These are phyloP conservation scores for Corapipo altera DNA, from an alignment of 2,113 vertebrate species.

Conservation along the genomic window DNA sequence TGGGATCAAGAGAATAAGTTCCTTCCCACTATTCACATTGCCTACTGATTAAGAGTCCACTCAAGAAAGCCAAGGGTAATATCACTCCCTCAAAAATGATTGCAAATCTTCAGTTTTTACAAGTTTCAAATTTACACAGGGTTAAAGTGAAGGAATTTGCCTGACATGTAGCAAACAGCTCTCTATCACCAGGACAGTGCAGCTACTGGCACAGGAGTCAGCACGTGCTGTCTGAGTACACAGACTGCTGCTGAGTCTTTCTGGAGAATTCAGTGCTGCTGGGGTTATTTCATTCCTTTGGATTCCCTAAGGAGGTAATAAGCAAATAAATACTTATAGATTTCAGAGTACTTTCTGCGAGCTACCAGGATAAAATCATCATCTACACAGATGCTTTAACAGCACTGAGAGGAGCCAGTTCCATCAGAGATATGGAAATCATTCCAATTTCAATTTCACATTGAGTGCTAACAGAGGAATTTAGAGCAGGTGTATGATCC, in stretches of 20 bases:
- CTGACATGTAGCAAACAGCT: neutral
- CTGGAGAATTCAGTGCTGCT: neutral
- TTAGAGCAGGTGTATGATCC: neutral
- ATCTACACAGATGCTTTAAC: neutral
- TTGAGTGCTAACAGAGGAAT: neutral
- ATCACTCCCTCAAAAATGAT: neutral
- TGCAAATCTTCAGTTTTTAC: neutral
- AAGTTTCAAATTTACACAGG: accelerated
- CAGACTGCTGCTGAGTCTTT: neutral
- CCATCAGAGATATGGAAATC: neutral
- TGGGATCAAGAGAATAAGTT: neutral
- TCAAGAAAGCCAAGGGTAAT: neutral
- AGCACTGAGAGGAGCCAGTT: neutral
- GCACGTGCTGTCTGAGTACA: accelerated
- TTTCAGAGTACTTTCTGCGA: neutral
- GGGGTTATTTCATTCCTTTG: neutral
- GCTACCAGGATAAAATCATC: neutral
- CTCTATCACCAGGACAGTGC: neutral
- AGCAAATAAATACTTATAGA: neutral
- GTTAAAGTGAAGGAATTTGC: neutral
- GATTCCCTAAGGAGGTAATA: neutral
- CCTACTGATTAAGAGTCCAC: neutral
- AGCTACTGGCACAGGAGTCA: neutral
- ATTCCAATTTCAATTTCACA: neutral
- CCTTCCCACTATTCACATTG: neutral